Evolutionary conservation across 2,888 invertebrate genomes (phyloP), one percentile per base, ranked within the genome.

Genomic region (Malthinus seriepunctatus): DNA sequence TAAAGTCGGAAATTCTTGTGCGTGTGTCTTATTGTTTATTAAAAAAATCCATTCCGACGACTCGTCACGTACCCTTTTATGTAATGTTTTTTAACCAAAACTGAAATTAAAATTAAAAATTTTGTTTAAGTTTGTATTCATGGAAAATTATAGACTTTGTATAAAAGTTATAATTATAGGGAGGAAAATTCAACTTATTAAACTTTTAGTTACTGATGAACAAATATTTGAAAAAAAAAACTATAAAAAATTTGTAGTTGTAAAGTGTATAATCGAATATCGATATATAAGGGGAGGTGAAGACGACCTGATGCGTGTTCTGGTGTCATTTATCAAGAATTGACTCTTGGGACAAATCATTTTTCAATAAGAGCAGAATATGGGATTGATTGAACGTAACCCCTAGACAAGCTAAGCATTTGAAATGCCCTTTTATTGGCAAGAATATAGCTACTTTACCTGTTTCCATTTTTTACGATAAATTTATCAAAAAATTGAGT

Each of bases 301-400:
- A 60, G 60, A 53, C 58, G 51, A 62, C 60, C 54, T 59, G 58
- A 65, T 68, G 68, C 70, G 68, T 69, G 70, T 67, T 63, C 63
- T 63, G 62, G 55, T 61, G 64, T 68, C 68, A 69, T 70, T 70
- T 68, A 67, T 68, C 66, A 65, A 56, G 67, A 65, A 69, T 69
- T 69, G 70, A 69, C 70, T 70, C 67, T 45, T 56, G 65, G 67
- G 69, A 71, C 69, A 70, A 70, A 71, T 70, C 69, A 70, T 70
- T 70, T 71, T 69, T 71, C 71, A 70, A 71, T 71, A 69, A 69
- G 67, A 65, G 62, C 66, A 68, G 55, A 68, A 68, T 68, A 67
- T 58, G 65, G 58, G 67, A 63, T 68, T 68, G 70, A 71, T 71
- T 71, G 68, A 66, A 64, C 67, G 64, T 62, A 64, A 64, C 67